These are phyloP conservation scores for Coecobrya sp. DNA, from an alignment of 2,888 invertebrate species.

Conservation along the genomic window DNA sequence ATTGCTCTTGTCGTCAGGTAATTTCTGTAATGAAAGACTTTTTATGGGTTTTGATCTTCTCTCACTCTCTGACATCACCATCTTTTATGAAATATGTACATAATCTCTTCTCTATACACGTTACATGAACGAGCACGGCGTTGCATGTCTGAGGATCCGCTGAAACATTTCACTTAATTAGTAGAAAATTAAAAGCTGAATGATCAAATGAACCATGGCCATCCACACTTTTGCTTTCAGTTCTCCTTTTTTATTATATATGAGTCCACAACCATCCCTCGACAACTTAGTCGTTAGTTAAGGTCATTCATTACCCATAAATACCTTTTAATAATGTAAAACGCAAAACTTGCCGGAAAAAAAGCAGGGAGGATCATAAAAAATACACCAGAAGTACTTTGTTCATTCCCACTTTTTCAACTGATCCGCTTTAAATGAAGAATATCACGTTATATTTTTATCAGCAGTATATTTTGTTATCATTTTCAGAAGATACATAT, in stretches of 20 bases:
- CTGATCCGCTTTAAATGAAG: background rate
- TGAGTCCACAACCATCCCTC: slow-evolving; percentile 45
- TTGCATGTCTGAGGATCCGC: slow-evolving; percentile 51
- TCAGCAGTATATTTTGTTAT: too few species aligned
- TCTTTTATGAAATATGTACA: slow-evolving; percentile 38
- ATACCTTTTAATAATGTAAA: slow-evolving; percentile 42
- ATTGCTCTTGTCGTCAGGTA: slow-evolving; percentile 76
- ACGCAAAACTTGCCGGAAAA: slow-evolving; percentile 5
- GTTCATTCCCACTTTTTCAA: slow-evolving; percentile 26
- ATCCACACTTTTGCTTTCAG: slow-evolving; percentile 70
- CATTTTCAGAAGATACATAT: too few species aligned
- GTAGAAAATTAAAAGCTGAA: slow-evolving; percentile 84
- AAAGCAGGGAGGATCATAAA: slow-evolving; percentile 3
- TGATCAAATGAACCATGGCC: slow-evolving; percentile 80
- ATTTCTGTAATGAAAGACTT: slow-evolving; percentile 86
- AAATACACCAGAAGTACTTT: slow-evolving; percentile 1
- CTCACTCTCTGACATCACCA: slow-evolving; percentile 65
- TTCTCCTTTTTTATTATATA: slow-evolving; percentile 27
- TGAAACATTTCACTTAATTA: slow-evolving; percentile 85
- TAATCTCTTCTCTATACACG: slow-evolving; percentile 4
- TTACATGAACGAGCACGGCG: background rate
- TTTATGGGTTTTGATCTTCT: slow-evolving; percentile 76
- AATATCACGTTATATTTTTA: too few species aligned
- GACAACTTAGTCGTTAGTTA: slow-evolving; percentile 41
- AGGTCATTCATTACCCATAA: slow-evolving; percentile 47